Evolutionary conservation across 2,797 vertebrate genomes (phyloP).

Genomic region (Florisuga fusca): DNA sequence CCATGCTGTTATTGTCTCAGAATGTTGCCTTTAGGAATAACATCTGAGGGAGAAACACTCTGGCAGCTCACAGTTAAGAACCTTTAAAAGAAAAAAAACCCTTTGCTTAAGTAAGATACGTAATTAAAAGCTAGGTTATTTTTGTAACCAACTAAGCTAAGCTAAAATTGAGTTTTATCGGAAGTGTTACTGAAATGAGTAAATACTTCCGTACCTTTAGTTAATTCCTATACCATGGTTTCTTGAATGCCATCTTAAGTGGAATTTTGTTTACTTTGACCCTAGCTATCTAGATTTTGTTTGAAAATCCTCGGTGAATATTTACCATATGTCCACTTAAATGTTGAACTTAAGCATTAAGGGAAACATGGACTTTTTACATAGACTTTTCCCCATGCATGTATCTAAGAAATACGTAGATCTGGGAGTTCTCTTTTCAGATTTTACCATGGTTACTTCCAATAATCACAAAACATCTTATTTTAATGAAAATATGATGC

Average conservation of each 20-base stretch:
- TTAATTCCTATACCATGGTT: background rate
- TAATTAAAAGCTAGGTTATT: background rate
- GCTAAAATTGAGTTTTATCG: background rate
- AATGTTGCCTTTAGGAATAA: background rate
- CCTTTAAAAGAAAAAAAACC: background rate
- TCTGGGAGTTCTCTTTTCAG: background rate
- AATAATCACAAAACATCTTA: background rate
- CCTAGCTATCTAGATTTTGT: background rate
- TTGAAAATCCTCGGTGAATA: background rate
- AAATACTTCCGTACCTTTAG: background rate
- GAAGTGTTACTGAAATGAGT: background rate
- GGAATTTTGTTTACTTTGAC: background rate
- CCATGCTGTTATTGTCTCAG: background rate
- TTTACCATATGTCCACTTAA: background rate
- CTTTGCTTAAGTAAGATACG: background rate
- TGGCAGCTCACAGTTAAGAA: background rate
- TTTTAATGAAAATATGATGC: background rate
- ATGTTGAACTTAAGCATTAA: background rate
- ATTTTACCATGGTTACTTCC: background rate
- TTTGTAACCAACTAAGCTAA: background rate
- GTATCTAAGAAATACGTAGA: background rate
- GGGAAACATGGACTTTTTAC: background rate
- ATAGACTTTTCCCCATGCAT: accelerated
- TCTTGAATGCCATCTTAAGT: background rate
- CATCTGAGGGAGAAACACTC: accelerated